Conservation (phyloP, 2,113 vertebrate species). For the Stegostoma tigrinum region DNA sequence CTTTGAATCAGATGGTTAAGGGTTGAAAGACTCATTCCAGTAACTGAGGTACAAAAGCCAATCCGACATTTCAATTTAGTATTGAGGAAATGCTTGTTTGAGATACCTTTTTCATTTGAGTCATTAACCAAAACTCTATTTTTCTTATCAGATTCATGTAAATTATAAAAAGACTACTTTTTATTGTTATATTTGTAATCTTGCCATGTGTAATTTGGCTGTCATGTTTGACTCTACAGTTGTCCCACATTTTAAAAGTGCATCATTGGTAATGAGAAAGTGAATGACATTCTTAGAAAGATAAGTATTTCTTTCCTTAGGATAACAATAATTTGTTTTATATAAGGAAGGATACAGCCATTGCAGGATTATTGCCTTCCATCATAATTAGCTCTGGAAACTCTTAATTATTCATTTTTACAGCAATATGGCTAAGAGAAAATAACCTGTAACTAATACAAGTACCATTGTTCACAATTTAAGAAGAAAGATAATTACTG, state of each 20-base stretch:
- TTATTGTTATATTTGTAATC: neutral
- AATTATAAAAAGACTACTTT: neutral
- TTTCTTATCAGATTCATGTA: neutral
- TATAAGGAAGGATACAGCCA: neutral
- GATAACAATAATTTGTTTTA: neutral
- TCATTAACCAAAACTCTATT: neutral
- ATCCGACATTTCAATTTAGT: neutral
- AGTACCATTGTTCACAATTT: neutral
- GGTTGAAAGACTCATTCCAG: neutral
- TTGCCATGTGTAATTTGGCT: neutral
- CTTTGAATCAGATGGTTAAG: neutral
- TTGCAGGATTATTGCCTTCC: neutral
- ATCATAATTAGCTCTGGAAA: neutral
- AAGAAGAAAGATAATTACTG: neutral
- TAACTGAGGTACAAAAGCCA: neutral
- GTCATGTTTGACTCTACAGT: neutral
- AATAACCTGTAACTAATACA: neutral
- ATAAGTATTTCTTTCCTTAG: neutral
- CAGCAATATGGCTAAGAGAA: neutral
- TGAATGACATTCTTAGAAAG: neutral
- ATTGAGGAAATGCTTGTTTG: neutral
- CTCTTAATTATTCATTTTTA: neutral
- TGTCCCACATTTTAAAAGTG: neutral
- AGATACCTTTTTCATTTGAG: neutral
- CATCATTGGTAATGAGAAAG: neutral